Evolutionary conservation across 2,113 vertebrate species (phyloP).

Genomic region (Arvicanthis niloticus): DNA sequence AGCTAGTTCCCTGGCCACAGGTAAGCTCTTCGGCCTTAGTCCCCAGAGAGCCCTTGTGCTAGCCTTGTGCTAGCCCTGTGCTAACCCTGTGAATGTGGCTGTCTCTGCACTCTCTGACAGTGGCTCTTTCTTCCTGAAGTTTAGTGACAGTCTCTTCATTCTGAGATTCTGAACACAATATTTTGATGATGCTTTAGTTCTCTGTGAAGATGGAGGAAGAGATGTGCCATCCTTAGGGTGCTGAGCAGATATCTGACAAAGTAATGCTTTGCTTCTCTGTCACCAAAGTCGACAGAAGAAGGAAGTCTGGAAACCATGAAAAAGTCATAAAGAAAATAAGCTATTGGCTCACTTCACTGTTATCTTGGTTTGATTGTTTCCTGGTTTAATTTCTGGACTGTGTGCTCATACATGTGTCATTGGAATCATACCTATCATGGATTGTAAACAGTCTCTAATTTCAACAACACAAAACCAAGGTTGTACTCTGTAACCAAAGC

Average conservation of each 20-base stretch:
- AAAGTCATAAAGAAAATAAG: constrained; percentile 8
- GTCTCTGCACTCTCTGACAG: too few species aligned
- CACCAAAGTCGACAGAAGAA: constrained; percentile 24
- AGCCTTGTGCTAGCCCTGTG: rapidly evolving
- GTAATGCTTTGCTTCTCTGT: background rate
- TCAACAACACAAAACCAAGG: background rate
- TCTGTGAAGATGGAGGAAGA: background rate
- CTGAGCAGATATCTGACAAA: background rate
- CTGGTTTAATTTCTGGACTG: background rate
- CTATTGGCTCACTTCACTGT: background rate
- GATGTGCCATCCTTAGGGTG: background rate
- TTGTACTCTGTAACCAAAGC: background rate
- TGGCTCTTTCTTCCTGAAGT: background rate
- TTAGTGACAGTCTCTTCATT: background rate
- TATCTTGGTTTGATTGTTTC: background rate
- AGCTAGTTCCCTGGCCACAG: background rate
- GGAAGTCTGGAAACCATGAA: background rate
- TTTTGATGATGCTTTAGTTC: background rate
- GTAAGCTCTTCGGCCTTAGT: background rate
- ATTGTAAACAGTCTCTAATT: background rate
- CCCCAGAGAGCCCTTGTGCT: background rate
- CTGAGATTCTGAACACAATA: background rate
- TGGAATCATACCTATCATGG: background rate
- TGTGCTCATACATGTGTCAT: background rate
- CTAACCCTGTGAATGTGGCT: background rate